These are phyloP conservation scores for Meteorus sp. DNA, from an alignment of 1,140 invertebrate genomes.

Conservation along the genomic window DNA sequence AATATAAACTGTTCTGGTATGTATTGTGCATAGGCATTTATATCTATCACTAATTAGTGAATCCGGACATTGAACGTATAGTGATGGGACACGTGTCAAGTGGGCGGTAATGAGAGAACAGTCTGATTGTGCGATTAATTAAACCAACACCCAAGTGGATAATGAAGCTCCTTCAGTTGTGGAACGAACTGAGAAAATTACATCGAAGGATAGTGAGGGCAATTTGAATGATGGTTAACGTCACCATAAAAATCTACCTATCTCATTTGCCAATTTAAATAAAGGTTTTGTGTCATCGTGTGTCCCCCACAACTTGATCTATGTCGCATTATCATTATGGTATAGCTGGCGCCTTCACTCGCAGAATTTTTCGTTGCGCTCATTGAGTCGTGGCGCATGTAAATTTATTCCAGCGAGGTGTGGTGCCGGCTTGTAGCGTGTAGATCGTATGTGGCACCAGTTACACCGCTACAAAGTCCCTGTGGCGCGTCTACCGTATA, in stretches of 20 bases:
- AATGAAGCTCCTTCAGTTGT: slow-evolving; percentile 16
- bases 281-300: neutral
- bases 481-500: slow-evolving; percentile 16
- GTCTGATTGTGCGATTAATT: slow-evolving; percentile 20
- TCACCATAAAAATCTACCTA: no score
- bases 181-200: neutral
- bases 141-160: slow-evolving; percentile 17
- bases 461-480: slow-evolving; percentile 11
- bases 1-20: neutral
- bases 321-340: slow-evolving; percentile 8
- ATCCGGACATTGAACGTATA: neutral
- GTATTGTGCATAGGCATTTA: neutral
- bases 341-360: neutral
- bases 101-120: slow-evolving; percentile 13
- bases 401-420: slow-evolving; percentile 27
- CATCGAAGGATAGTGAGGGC: neutral
- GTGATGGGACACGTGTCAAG: slow-evolving; percentile 23
- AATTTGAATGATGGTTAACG: no score
- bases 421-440: slow-evolving; percentile 25
- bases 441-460: slow-evolving; percentile 19
- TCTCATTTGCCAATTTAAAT: no score
- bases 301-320: neutral
- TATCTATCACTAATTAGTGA: neutral
- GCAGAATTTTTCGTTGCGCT: slow-evolving; percentile 15
- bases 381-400: slow-evolving; percentile 18